Percentiles rank a stretch among this genome's conserved stretches.
Conservation (phyloP, 64 coral and sea anemone species). For the Pocillopora damicornis region DNA sequence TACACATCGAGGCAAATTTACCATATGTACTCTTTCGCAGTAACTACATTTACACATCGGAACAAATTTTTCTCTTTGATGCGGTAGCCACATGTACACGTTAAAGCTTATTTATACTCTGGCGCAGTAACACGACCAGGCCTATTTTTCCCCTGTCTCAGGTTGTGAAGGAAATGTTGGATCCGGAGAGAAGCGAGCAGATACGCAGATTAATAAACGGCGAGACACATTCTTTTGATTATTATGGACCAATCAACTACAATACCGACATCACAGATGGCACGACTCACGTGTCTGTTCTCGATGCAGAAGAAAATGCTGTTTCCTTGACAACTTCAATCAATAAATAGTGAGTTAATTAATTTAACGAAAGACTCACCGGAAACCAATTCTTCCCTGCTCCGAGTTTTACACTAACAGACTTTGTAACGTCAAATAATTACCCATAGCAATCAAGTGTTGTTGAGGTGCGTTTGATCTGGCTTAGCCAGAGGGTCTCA, state of each 20-base stretch:
- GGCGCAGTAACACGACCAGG: not conserved
- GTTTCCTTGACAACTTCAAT: conserved; percentile 85
- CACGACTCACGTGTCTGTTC: conserved; percentile 76
- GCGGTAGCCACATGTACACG: not conserved
- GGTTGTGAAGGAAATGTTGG: conserved; percentile 38
- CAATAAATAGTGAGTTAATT: conserved; percentile 82
- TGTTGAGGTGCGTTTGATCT: no score
- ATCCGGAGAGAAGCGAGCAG: conserved; percentile 14
- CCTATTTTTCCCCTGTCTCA: not conserved
- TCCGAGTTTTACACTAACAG: no score
- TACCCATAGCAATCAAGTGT: no score
- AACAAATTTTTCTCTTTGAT: not conserved
- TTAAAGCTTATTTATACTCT: not conserved
- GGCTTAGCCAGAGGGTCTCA: no score
- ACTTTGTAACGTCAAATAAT: no score
- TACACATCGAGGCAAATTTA: not conserved
- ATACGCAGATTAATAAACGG: conserved; percentile 21
- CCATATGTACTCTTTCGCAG: not conserved
- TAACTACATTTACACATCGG: not conserved
- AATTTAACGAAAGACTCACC: no score
- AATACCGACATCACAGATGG: conserved; percentile 75
- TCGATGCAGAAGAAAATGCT: conserved; percentile 75
- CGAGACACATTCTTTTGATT: conserved; percentile 23
- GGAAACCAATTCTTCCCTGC: no score
- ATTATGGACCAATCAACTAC: conserved; percentile 74